Conservation (phyloP, 2,797 vertebrate genomes). For the Tragopan temminckii region DNA sequence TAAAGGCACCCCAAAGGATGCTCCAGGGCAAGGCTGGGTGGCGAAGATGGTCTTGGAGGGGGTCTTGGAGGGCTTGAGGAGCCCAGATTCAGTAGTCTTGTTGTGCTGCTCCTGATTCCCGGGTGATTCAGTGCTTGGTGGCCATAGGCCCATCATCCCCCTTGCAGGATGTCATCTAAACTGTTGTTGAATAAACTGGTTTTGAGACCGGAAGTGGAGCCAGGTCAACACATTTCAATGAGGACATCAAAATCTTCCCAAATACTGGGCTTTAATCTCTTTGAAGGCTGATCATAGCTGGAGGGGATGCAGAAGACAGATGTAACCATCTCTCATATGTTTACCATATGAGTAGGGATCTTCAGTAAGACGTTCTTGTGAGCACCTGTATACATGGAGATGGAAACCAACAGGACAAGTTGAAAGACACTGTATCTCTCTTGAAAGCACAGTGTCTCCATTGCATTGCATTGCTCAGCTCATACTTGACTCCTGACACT, state of each 20-base stretch:
- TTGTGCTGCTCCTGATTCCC: background rate
- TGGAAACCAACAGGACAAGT: background rate
- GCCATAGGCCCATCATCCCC: background rate
- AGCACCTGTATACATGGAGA: background rate
- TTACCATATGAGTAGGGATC: background rate
- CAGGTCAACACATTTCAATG: background rate
- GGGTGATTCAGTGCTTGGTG: background rate
- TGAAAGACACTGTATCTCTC: fast-evolving
- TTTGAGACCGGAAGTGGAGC: background rate
- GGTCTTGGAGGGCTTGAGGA: background rate
- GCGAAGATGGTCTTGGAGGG: background rate
- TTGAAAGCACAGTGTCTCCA: background rate
- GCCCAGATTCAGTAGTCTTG: background rate
- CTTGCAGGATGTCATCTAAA: fast-evolving
- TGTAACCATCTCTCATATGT: background rate
- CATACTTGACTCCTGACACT: background rate
- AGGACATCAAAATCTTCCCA: background rate
- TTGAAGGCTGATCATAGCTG: background rate
- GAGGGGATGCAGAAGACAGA: background rate
- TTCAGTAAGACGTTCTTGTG: background rate
- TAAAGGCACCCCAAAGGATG: background rate
- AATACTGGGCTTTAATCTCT: background rate
- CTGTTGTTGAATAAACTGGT: fast-evolving
- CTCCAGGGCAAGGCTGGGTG: background rate
- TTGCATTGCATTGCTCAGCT: background rate